Evolutionary conservation across 2,113 vertebrate species (phyloP).

Genomic region (Ictalurus furcatus): DNA sequence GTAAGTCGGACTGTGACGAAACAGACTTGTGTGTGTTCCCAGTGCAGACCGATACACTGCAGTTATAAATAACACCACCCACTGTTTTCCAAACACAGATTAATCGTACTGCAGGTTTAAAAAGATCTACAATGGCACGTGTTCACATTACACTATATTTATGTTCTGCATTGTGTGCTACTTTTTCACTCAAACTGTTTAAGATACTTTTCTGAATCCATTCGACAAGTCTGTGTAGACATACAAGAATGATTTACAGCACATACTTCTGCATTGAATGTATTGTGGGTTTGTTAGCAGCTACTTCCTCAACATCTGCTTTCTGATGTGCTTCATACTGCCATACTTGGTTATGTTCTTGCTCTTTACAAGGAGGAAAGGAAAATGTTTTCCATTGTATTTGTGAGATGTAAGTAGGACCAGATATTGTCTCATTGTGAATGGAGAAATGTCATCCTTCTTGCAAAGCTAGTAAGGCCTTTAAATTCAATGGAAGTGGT

Average conservation of each 20-base stretch:
- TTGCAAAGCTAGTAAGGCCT: background rate
- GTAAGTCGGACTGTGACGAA: background rate
- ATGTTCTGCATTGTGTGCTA: background rate
- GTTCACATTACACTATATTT: background rate
- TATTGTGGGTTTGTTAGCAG: background rate
- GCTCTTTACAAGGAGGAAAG: background rate
- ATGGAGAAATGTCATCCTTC: background rate
- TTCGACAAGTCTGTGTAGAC: background rate
- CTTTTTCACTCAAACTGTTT: background rate
- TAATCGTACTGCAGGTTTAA: background rate
- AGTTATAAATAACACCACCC: slow-evolving; percentile 7
- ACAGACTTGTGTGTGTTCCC: background rate
- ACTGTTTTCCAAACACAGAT: background rate
- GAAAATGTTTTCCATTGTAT: slow-evolving; percentile 2
- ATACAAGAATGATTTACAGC: background rate
- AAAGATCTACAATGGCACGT: background rate
- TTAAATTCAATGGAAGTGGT: background rate
- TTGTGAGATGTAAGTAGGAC: background rate
- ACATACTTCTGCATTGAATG: background rate
- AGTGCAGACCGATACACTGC: background rate
- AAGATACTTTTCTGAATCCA: background rate
- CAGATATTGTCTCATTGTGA: background rate
- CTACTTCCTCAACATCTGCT: slow-evolving; percentile 15
- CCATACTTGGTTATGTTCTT: slow-evolving; percentile 10
- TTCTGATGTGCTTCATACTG: background rate